Percentiles rank a stretch among this genome's conserved stretches.
Evolutionary conservation across 2,888 invertebrate genomes (phyloP).

Genomic region (Phyto melanocephala): DNA sequence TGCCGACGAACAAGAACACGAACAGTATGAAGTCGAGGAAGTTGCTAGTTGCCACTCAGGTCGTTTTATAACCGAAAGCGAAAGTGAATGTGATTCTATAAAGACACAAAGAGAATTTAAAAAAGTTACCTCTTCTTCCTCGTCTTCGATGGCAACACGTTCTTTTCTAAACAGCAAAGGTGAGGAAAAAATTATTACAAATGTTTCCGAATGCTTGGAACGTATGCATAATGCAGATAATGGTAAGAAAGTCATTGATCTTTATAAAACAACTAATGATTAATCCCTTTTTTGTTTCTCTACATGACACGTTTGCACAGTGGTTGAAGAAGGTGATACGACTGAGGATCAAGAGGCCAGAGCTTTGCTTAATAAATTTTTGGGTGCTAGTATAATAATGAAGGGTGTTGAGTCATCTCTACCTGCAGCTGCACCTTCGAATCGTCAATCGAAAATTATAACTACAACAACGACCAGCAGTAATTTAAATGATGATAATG

Average conservation of each 20-base stretch:
- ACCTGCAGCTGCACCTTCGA: conserved; percentile 68
- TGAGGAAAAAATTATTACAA: conserved; percentile 84
- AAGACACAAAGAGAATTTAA: conserved; percentile 67
- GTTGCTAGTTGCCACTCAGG: conserved; percentile 67
- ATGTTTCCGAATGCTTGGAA: conserved; percentile 87
- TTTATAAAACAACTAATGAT: not conserved
- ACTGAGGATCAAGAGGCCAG: conserved; percentile 86
- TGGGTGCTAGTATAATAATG: conserved; percentile 89
- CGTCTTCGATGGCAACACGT: conserved; percentile 73
- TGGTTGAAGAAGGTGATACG: conserved; percentile 83
- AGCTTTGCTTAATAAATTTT: conserved; percentile 89
- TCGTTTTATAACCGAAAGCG: conserved; percentile 68
- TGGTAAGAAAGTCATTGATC: conserved; percentile 78
- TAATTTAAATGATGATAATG: conserved; percentile 59
- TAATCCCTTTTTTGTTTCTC: not conserved
- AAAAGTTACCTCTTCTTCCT: conserved; percentile 66
- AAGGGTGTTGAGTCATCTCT: conserved; percentile 84
- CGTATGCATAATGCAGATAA: conserved; percentile 89
- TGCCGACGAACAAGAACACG: conserved; percentile 68
- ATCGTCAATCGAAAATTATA: conserved; percentile 69
- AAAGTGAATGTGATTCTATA: conserved; percentile 70
- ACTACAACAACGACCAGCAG: conserved; percentile 65
- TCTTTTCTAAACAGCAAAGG: conserved; percentile 86
- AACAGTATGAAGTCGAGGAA: conserved; percentile 69
- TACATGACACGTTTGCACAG: conserved; percentile 73